phyloP scores from a whole-genome alignment of 2,888 invertebrate genomes.

The Lamproptera curius region DNA sequence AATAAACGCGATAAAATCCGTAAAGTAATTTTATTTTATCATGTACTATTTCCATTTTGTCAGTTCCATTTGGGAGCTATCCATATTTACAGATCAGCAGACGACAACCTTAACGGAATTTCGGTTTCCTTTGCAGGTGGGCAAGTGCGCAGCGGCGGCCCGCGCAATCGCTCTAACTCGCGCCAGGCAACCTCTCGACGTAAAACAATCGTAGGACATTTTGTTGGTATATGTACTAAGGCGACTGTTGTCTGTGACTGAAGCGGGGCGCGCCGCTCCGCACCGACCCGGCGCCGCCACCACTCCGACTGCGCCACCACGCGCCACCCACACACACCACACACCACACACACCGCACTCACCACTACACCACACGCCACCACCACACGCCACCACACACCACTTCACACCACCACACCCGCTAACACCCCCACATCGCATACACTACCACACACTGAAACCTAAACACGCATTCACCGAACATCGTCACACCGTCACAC shows the following conservation, averaged over 20 bases:
- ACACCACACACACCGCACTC: too few relatives aligned
- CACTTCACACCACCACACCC: background rate
- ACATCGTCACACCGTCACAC: conserved; percentile 33
- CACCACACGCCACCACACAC: too few relatives aligned
- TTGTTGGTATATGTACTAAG: conserved; percentile 72
- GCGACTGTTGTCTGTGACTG: conserved; percentile 68
- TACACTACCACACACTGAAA: conserved; percentile 21
- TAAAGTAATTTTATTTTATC: too few relatives aligned
- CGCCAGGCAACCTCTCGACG: conserved; percentile 4
- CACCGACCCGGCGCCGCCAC: conserved; percentile 40
- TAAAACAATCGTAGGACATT: conserved; percentile 64
- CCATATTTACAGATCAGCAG: too few relatives aligned
- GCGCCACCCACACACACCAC: too few relatives aligned
- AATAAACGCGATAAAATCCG: too few relatives aligned
- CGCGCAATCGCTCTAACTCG: conserved; percentile 42
- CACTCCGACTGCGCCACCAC: conserved; percentile 35
- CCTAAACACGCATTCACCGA: conserved; percentile 30
- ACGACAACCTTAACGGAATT: too few relatives aligned
- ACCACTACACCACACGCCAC: too few relatives aligned
- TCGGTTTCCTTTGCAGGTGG: conserved; percentile 48
- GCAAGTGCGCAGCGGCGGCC: conserved; percentile 31
- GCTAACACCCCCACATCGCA: background rate
- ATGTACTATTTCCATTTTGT: too few relatives aligned
- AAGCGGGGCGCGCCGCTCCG: conserved; percentile 41
- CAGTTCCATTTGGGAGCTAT: too few relatives aligned